These are phyloP conservation scores for Passer domesticus DNA, from an alignment of 2,113 vertebrate genomes.

Conservation along the genomic window DNA sequence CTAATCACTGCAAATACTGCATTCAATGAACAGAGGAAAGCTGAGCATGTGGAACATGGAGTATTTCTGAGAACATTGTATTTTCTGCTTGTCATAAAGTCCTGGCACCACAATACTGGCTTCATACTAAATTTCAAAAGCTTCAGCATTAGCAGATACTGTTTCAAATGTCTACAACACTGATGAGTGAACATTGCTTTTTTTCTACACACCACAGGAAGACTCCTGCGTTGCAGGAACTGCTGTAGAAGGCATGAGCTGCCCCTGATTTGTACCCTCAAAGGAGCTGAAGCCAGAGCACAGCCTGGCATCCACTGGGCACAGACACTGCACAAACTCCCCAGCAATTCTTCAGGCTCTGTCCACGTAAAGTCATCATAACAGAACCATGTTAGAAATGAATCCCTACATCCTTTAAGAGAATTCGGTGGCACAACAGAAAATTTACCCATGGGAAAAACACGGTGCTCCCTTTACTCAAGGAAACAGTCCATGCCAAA, in stretches of 20 bases:
- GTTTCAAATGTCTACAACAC: background rate
- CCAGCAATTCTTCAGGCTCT: background rate
- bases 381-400: no score
- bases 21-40: background rate
- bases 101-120: no score
- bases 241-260: accelerated
- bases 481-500: accelerated
- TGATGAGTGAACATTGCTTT: accelerated
- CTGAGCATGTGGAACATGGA: background rate
- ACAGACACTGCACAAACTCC: background rate
- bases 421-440: accelerated
- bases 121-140: background rate
- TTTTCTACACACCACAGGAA: background rate
- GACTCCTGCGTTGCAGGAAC: background rate
- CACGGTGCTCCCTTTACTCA: accelerated
- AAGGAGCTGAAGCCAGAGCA: background rate
- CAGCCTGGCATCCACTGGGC: accelerated
- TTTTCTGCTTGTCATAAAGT: background rate
- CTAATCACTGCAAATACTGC: background rate
- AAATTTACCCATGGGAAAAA: accelerated
- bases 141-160: background rate
- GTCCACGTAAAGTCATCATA: accelerated
- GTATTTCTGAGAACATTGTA: background rate
- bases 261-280: background rate
- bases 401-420: accelerated